Base-by-base conservation (phyloP, 2,113 vertebrate species). In the Amphiprion percula region DNA sequence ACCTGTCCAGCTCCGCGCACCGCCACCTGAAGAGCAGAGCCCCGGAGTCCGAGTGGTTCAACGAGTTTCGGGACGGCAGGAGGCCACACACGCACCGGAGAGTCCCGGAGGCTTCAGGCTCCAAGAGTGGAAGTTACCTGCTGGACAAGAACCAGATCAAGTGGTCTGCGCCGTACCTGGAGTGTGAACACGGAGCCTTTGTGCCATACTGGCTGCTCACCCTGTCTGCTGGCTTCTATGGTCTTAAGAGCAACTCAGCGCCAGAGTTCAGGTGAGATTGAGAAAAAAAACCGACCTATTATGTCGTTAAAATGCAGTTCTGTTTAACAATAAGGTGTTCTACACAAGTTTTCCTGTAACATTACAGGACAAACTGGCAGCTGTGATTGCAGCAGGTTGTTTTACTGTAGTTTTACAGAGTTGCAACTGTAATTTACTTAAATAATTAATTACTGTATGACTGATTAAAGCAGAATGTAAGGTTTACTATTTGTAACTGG, bases 91-190 rank as follows among this genome's bases (percentile, higher is more conserved):
- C 89, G 53, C 95, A 94, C 75, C 94, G 94, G 55, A 93, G 90
- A 67, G 80, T 85, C 23, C 60, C 82, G 1, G 93, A 88, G 24
- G 73, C 86, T 14, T 90, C 89, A 82, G 92, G 90, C 84, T 76
- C 92, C 75, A 94, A 94, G 16, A 93, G 94, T 68, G 91, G 68
- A 17, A 71, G 90, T 77, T 94, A 96, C 66, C 19, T 94, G 0
- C 90, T 95, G 4, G 96, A 97, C 79, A 97, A 95, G 79, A 96
- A 88, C 87, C 97, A 97, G 1, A 94, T 99, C 91, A 97, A 95
- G 87, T 99, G 98, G 98, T 99, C 98, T 1, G 95, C 97, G 0
- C 98, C 98, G 0, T 99, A 95, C 87, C 92, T 99, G 89, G 97
- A 99, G 90, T 99, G 98, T 33, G 96, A 98, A 70, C 93, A 96